Evolutionary conservation across 2,113 vertebrate species (phyloP).

Genomic region (Hassar affinis): DNA sequence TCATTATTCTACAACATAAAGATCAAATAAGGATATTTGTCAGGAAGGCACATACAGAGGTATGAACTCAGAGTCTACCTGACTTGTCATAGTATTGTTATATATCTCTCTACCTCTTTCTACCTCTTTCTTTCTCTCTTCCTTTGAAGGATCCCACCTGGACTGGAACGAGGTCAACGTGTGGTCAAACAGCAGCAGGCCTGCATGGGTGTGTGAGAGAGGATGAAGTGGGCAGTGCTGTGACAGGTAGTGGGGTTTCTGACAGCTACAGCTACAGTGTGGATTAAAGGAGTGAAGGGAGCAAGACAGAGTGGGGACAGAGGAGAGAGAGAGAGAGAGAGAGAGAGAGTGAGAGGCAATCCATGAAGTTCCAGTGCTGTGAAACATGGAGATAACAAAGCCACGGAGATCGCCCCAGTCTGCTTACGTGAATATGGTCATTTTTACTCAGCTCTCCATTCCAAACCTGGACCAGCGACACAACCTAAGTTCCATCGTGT

Average conservation of each 20-base stretch:
- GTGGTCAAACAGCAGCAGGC: conserved; percentile 46
- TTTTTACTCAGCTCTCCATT: conserved; percentile 27
- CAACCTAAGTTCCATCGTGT: conserved; percentile 43
- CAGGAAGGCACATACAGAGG: neutral
- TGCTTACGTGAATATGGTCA: conserved; percentile 38
- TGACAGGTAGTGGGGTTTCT: conserved; percentile 51
- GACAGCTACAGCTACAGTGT: conserved; percentile 45
- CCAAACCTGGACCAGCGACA: neutral
- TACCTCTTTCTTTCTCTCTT: conserved; percentile 24
- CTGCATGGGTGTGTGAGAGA: conserved; percentile 40
- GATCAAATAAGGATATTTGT: conserved; percentile 53
- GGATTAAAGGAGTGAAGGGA: conserved; percentile 44
- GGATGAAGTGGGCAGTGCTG: conserved; percentile 54
- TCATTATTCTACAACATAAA: conserved; percentile 47
- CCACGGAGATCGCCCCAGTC: conserved; percentile 19
- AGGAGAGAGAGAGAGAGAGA: neutral
- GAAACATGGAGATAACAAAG: conserved; percentile 42
- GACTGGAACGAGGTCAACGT: conserved; percentile 41
- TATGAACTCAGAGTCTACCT: conserved; percentile 25
- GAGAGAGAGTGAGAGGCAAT: neutral
- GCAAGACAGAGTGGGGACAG: neutral
- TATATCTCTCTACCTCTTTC: conserved; percentile 23
- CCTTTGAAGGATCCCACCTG: conserved; percentile 41
- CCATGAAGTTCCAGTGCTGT: conserved; percentile 1
- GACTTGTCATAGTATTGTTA: conserved; percentile 46